Evolutionary conservation across 2,888 invertebrate species (phyloP), one percentile per base, ranked within the genome.

Genomic region (Drosophila atripex): DNA sequence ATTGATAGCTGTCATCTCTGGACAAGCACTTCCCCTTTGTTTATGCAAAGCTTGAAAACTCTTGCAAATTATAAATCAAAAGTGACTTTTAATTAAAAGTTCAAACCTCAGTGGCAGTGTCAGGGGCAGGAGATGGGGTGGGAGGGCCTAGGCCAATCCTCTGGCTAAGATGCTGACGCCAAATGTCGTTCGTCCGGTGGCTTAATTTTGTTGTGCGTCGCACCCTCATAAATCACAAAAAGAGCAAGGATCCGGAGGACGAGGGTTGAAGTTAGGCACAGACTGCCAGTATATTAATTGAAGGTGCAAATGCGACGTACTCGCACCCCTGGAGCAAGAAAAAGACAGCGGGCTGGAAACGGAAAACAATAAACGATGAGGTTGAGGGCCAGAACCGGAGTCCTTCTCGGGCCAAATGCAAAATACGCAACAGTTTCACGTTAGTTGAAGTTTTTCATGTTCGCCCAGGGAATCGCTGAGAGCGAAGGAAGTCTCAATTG

Each of bases 1-100:
- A 47, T 55, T 55, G 65, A 47, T 55, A 39, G 14, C 25, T 69
- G 57, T 57, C 45, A 49, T 38, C 38, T 51, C 23, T 23, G 49
- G 58, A 70, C 35, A 14, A 38, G 59, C 21, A 23, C 41, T 71
- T 11, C 45, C 51, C 49, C 57, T 61, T 66, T 68, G 72, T 71
- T 82, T 66, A 74, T 71, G 83, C 47, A 59, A 69, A 85, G 68
- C 68, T 73, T 71, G 69, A 60, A 76, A 77, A 75, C 77, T 75
- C 69, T 75, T 54, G 73, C 64, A 64, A 68, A 78, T 78, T 80
- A 86, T 88, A 88, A 88, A 88, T 88, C 88, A 89, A 80, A 88
- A 75, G 76, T 87, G 87, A 82, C 85, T 85, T 88, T 88, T 88
- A 89, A 88, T 88, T 89, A 88, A 86, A 88, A 88, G 78, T 80